phyloP scores from a whole-genome alignment of 37 sponge, comb jelly and placozoan genomes.

The Amphimedon queenslandica region DNA sequence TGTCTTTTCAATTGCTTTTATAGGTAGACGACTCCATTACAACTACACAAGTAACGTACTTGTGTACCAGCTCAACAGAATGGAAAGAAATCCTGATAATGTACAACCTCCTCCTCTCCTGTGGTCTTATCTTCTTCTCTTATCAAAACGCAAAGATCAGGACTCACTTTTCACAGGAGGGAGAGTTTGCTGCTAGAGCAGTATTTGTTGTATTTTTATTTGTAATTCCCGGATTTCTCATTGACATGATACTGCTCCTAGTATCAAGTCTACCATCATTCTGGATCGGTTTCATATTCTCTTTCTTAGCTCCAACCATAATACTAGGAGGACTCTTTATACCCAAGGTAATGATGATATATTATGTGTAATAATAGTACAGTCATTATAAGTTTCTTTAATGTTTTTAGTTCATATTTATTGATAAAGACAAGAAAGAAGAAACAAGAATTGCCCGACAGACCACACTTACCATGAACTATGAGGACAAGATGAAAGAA shows the following conservation, averaged over 20 bases:
- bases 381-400: background rate
- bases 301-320: background rate
- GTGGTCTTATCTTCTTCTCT: background rate
- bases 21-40: background rate
- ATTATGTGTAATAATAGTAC: background rate
- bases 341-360: background rate
- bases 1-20: background rate
- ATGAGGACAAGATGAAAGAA: too few relatives aligned
- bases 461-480: too few relatives aligned
- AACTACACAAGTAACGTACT: background rate
- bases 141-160: background rate
- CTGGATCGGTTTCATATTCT: background rate
- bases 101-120: background rate
- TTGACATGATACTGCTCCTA: background rate
- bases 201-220: background rate
- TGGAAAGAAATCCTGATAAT: background rate
- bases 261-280: background rate
- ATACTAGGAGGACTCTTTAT: background rate
- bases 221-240: background rate
- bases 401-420: background rate
- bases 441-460: too few relatives aligned
- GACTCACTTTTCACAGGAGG: constrained; percentile 7
- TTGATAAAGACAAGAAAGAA: background rate
- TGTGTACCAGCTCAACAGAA: background rate
- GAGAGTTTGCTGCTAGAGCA: constrained; percentile 41